Evolutionary conservation across 2,888 invertebrate species (phyloP).

Genomic region (Ectobius pallidus): DNA sequence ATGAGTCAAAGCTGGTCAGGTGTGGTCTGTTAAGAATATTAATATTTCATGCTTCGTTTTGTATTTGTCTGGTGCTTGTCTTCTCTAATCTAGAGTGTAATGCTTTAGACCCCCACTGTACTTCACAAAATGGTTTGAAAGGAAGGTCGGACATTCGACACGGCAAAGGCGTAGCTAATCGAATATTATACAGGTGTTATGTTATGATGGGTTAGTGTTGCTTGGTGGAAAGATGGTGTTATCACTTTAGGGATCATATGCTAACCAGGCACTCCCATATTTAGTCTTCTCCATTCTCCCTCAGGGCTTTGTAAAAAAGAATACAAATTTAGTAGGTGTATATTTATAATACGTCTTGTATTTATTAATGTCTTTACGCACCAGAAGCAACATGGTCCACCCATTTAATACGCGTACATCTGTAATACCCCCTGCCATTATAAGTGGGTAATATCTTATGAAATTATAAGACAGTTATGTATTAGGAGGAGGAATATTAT

Average conservation of each 20-base stretch:
- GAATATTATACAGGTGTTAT: constrained; percentile 38
- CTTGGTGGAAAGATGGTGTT: too few relatives aligned
- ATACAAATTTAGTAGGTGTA: neutral
- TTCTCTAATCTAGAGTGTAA: too few relatives aligned
- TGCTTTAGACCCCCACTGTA: neutral
- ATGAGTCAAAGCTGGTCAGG: too few relatives aligned
- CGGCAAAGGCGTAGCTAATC: constrained; percentile 35
- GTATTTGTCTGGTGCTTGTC: too few relatives aligned
- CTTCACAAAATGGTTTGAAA: neutral
- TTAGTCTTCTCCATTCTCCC: constrained; percentile 19
- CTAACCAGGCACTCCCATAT: constrained; percentile 32
- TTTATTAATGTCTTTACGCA: neutral
- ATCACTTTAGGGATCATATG: constrained; percentile 27
- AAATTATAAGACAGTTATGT: too few relatives aligned
- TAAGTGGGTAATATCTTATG: too few relatives aligned
- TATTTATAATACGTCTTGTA: neutral
- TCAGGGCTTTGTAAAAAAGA: neutral
- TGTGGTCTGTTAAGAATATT: too few relatives aligned
- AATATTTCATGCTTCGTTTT: too few relatives aligned
- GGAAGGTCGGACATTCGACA: constrained; percentile 26
- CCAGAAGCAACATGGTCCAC: neutral
- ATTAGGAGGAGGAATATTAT: too few relatives aligned
- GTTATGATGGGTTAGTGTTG: constrained; percentile 32
- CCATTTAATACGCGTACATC: neutral
- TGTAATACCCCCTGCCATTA: neutral